These are phyloP conservation scores for Pheosia gnoma DNA, from an alignment of 2,888 invertebrate genomes.

Conservation along the genomic window DNA sequence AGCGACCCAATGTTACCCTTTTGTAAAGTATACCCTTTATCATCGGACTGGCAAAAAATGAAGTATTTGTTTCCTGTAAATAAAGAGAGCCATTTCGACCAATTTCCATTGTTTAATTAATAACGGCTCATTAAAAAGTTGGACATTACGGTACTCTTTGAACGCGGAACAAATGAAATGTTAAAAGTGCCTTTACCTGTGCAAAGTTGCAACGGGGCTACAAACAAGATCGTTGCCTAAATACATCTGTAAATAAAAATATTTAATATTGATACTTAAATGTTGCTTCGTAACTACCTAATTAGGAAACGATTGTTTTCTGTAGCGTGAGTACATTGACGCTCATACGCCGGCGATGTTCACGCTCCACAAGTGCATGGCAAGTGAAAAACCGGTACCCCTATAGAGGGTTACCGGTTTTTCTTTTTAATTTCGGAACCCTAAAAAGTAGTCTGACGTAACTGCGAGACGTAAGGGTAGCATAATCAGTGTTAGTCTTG, in stretches of 20 bases:
- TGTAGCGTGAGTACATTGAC: too few species aligned
- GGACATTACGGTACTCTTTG: constrained; percentile 6
- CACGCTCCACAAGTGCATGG: too few species aligned
- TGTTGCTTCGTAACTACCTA: too few species aligned
- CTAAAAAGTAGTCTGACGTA: too few species aligned
- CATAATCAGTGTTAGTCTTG: too few species aligned
- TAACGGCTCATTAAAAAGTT: neutral
- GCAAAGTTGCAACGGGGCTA: constrained; percentile 9
- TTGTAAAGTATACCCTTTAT: neutral
- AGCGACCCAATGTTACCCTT: constrained; percentile 4
- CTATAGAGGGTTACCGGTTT: too few species aligned
- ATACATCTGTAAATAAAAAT: constrained; percentile 11
- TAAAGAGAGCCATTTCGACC: neutral
- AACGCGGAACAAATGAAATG: constrained; percentile 16
- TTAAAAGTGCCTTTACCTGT: constrained; percentile 15
- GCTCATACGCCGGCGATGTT: too few species aligned
- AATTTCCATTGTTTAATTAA: constrained; percentile 6
- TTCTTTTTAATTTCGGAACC: too few species aligned
- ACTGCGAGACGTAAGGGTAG: too few species aligned
- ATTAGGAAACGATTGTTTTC: too few species aligned
- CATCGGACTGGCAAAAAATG: constrained; percentile 16
- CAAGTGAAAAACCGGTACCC: too few species aligned
- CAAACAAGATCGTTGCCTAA: neutral
- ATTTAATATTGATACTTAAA: too few species aligned
- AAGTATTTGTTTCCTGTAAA: constrained; percentile 8